Percentiles rank a stretch among this genome's conserved stretches.
Evolutionary conservation across 2,888 invertebrate species (phyloP).

Genomic region (Ferdinandea cuprea): DNA sequence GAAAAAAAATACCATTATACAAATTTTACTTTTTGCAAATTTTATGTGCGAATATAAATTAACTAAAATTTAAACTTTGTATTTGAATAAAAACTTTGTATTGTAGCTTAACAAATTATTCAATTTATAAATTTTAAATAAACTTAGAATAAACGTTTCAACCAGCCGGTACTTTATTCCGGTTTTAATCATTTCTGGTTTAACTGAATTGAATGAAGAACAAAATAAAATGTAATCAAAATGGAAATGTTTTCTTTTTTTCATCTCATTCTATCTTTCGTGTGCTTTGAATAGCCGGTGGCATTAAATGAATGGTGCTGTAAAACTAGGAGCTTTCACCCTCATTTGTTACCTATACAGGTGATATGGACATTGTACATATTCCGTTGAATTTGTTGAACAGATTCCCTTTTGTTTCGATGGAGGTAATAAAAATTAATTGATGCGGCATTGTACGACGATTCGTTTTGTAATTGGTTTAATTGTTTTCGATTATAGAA

Average conservation of each 20-base stretch:
- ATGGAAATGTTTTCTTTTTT: not conserved
- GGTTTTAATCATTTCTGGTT: constrained; percentile 23
- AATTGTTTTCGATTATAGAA: constrained; percentile 8
- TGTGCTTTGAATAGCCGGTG: constrained; percentile 1
- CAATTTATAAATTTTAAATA: too few species aligned
- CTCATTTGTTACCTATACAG: not conserved
- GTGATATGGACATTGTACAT: constrained; percentile 8
- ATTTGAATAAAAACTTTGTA: too few species aligned
- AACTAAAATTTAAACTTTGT: too few species aligned
- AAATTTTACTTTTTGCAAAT: too few species aligned
- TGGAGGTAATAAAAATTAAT: constrained; percentile 46
- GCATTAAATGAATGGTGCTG: not conserved
- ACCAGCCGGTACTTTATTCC: too few species aligned
- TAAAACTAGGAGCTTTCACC: not conserved
- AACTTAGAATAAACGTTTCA: too few species aligned
- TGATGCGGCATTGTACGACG: constrained; percentile 3
- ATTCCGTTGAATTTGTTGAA: not conserved
- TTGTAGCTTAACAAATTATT: too few species aligned
- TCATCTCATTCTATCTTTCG: too few species aligned
- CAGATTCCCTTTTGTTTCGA: constrained; percentile 1
- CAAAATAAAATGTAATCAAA: not conserved
- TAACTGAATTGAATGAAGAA: constrained; percentile 2
- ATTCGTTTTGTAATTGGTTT: constrained; percentile 27
- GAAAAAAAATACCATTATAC: too few species aligned
- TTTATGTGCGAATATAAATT: too few species aligned